Conservation (phyloP, 2,797 vertebrate species). For the Carcharodon carcharias region DNA sequence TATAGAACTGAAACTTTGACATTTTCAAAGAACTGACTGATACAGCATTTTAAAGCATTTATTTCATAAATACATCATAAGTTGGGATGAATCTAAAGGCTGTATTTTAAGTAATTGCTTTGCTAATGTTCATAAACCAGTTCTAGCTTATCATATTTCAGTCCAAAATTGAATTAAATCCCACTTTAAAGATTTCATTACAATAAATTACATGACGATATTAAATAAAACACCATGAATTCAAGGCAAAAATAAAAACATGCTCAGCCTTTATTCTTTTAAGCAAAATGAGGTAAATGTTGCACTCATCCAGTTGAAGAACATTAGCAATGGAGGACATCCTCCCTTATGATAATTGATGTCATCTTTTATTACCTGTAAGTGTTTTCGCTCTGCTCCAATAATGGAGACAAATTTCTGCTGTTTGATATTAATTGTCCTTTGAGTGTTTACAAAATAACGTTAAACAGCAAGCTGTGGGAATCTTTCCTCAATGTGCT, state of each 20-base stretch:
- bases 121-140: background rate
- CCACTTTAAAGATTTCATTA: background rate
- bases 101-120: background rate
- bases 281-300: background rate
- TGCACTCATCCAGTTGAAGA: background rate
- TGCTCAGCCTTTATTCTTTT: background rate
- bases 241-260: background rate
- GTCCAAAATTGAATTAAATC: background rate
- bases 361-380: background rate
- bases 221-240: background rate
- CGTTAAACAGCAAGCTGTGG: background rate
- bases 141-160: background rate
- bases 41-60: background rate
- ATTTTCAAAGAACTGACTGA: background rate
- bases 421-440: background rate
- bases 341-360: background rate
- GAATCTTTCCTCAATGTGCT: background rate
- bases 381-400: background rate
- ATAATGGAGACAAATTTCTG: background rate
- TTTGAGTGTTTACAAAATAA: background rate
- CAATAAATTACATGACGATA: background rate
- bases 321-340: background rate
- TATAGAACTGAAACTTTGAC: background rate
- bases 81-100: background rate
- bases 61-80: background rate